Evolutionary conservation across 2,888 invertebrate genomes (phyloP).

Genomic region (Drosophila hamatofila): DNA sequence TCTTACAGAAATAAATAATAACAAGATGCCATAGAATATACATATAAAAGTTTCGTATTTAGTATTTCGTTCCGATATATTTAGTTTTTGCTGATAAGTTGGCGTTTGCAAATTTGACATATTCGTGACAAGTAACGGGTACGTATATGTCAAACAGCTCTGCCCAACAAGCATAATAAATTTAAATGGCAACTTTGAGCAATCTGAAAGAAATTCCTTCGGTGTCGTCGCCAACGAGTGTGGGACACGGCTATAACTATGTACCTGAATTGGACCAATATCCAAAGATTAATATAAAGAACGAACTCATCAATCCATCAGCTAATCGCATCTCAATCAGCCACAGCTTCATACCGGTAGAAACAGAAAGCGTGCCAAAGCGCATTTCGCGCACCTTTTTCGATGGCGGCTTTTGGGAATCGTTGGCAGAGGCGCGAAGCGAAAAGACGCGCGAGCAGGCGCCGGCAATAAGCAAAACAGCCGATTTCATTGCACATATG

Average conservation of each 20-base stretch:
- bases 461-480: slow-evolving; percentile 86
- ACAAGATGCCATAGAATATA: background rate
- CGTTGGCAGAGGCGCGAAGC: slow-evolving; percentile 88
- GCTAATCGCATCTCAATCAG: slow-evolving; percentile 41
- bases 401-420: slow-evolving; percentile 90
- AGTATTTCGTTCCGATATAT: background rate
- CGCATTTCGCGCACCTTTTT: slow-evolving; percentile 91
- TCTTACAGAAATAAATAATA: background rate
- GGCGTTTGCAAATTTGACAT: background rate
- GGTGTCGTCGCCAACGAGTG: slow-evolving; percentile 14
- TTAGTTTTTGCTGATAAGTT: background rate
- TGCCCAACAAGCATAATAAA: background rate
- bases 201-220: slow-evolving; percentile 58
- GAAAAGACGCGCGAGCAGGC: slow-evolving; percentile 80
- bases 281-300: slow-evolving; percentile 89
- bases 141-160: slow-evolving; percentile 10
- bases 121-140: slow-evolving; percentile 15
- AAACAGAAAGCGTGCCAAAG: slow-evolving; percentile 89
- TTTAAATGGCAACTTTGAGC: slow-evolving; percentile 65
- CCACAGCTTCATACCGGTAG: slow-evolving; percentile 86
- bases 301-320: slow-evolving; percentile 87
- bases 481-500: slow-evolving; percentile 86
- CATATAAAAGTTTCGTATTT: too few relatives aligned
- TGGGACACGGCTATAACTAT: slow-evolving; percentile 12
- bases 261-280: slow-evolving; percentile 87